Percentiles rank a stretch among this genome's conserved stretches.
Evolutionary conservation across 2,888 invertebrate genomes (phyloP).

Genomic region (Phytoseiulus persimilis): DNA sequence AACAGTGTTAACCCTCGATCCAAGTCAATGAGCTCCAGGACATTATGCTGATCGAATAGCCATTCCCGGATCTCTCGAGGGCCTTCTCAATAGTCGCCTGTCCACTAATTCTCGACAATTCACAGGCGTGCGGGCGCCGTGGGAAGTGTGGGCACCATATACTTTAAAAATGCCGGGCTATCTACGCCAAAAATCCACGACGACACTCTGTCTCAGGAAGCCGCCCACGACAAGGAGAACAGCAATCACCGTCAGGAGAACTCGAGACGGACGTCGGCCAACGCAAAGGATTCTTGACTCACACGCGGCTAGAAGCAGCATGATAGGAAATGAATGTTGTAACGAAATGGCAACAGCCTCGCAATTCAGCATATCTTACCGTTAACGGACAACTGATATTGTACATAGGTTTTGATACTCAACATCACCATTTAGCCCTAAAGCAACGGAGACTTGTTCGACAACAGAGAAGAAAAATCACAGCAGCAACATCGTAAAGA

Average conservation of each 20-base stretch:
- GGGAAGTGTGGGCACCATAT: conserved; percentile 23
- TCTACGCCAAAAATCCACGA: conserved; percentile 17
- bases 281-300: neutral
- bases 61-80: too few species aligned
- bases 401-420: neutral
- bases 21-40: too few species aligned
- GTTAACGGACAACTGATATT: neutral
- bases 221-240: neutral
- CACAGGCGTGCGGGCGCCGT: neutral
- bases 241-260: neutral
- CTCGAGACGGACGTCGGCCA: neutral
- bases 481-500: too few species aligned
- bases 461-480: neutral
- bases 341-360: neutral
- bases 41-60: too few species aligned
- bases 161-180: conserved; percentile 15
- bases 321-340: neutral
- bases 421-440: neutral
- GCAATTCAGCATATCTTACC: neutral
- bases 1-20: too few species aligned
- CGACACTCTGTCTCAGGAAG: neutral
- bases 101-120: too few species aligned
- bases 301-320: neutral
- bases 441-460: neutral
- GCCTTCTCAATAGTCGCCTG: too few species aligned